These are phyloP conservation scores for Peromyscus maniculatus DNA, from an alignment of 2,113 vertebrate species.

Conservation along the genomic window DNA sequence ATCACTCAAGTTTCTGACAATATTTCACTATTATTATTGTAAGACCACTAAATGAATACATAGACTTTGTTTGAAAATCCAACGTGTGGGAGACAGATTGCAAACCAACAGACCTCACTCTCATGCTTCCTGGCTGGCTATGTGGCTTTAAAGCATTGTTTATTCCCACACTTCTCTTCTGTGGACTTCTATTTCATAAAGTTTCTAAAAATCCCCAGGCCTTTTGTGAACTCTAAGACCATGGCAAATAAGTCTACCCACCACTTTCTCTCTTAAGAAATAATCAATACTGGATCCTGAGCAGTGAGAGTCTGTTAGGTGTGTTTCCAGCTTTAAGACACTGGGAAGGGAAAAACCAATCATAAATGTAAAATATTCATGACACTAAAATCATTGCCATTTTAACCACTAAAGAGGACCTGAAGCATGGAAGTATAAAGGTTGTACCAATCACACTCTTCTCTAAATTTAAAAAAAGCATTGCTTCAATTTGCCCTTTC, in stretches of 20 bases:
- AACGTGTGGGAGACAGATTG: background rate
- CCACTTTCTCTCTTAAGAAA: background rate
- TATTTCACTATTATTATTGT: background rate
- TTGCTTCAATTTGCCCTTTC: background rate
- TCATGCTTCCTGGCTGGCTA: background rate
- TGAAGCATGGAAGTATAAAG: background rate
- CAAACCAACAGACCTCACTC: background rate
- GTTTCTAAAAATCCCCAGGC: background rate
- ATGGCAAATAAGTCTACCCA: background rate
- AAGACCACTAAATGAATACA: background rate
- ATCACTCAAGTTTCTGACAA: background rate
- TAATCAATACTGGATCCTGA: background rate
- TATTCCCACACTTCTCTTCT: background rate
- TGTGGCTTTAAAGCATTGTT: background rate
- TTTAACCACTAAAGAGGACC: background rate
- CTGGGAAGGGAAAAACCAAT: background rate
- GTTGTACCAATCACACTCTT: background rate
- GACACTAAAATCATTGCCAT: background rate
- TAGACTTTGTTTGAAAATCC: background rate
- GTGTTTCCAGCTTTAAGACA: background rate
- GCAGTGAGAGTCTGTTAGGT: background rate
- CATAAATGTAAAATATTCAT: background rate
- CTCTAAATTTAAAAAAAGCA: too few relatives aligned
- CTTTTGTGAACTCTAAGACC: background rate
- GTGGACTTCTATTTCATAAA: background rate